phyloP scores from a whole-genome alignment of 2,888 invertebrate genomes.

The Tinea pellionella region DNA sequence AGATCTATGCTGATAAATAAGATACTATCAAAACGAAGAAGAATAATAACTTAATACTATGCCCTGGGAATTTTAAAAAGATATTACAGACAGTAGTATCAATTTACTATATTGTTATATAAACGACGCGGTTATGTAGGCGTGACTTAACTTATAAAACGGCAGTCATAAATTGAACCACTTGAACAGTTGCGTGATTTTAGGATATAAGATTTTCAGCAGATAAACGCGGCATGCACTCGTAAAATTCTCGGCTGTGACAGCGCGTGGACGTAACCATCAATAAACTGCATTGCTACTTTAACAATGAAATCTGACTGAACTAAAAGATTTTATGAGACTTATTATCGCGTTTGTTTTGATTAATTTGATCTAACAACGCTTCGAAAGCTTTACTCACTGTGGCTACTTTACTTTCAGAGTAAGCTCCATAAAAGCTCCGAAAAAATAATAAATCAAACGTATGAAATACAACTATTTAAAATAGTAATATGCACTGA shows the following conservation, averaged over 20 bases:
- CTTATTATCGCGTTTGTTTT: too few relatives aligned
- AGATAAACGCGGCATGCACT: not conserved
- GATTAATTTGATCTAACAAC: too few relatives aligned
- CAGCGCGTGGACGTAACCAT: not conserved
- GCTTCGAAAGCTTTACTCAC: too few relatives aligned
- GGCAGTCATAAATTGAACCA: not conserved
- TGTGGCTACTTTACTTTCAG: too few relatives aligned
- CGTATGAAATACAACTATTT: too few relatives aligned
- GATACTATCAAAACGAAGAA: slow-evolving; percentile 1
- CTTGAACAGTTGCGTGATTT: not conserved
- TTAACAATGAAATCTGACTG: too few relatives aligned
- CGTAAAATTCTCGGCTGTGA: not conserved
- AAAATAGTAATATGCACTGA: too few relatives aligned
- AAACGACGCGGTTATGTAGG: not conserved
- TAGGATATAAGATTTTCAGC: not conserved
- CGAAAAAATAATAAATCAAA: too few relatives aligned
- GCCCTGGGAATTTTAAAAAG: not conserved
- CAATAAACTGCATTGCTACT: not conserved
- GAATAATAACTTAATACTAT: not conserved
- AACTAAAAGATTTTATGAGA: too few relatives aligned
- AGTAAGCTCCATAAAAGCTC: too few relatives aligned
- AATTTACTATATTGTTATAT: not conserved
- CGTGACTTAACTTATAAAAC: not conserved
- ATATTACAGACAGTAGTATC: not conserved
- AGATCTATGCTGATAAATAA: not conserved